phyloP scores from a whole-genome alignment of 1,140 invertebrate species.

The Samia ricini region DNA sequence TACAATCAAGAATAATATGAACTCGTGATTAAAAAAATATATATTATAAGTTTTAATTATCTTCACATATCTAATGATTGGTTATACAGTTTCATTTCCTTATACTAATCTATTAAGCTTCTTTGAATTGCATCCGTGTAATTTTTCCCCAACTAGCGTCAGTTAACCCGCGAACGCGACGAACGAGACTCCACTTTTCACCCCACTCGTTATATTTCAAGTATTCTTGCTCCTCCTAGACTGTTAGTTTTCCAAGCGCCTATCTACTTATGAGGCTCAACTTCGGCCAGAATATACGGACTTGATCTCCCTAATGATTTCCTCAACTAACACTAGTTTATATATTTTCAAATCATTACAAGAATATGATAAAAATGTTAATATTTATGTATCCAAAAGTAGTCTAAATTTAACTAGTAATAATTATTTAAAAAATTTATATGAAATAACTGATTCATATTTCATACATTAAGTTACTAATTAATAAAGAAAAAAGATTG shows the following conservation, averaged over 20 bases:
- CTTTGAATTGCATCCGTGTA: background rate
- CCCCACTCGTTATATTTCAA: slow-evolving; percentile 51
- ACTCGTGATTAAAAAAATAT: too few species aligned
- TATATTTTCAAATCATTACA: background rate
- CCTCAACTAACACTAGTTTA: slow-evolving; percentile 15
- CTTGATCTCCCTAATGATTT: slow-evolving; percentile 29
- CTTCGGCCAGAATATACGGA: background rate
- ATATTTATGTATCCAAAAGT: too few species aligned
- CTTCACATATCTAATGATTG: too few species aligned
- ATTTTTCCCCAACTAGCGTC: slow-evolving; percentile 27
- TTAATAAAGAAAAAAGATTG: too few species aligned
- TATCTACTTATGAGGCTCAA: slow-evolving; percentile 11
- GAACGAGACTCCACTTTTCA: slow-evolving; percentile 41
- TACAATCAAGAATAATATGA: too few species aligned
- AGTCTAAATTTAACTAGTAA: too few species aligned
- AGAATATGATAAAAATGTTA: background rate
- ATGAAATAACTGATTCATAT: too few species aligned
- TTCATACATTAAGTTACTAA: too few species aligned
- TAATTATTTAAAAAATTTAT: too few species aligned
- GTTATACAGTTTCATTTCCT: too few species aligned
- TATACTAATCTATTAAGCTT: too few species aligned
- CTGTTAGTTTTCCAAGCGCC: slow-evolving; percentile 46
- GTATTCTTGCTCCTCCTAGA: slow-evolving; percentile 38
- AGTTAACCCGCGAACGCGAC: slow-evolving; percentile 50
- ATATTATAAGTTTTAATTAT: too few species aligned